Evolutionary conservation across 2,113 vertebrate genomes (phyloP).

Genomic region (Balaeniceps rex): DNA sequence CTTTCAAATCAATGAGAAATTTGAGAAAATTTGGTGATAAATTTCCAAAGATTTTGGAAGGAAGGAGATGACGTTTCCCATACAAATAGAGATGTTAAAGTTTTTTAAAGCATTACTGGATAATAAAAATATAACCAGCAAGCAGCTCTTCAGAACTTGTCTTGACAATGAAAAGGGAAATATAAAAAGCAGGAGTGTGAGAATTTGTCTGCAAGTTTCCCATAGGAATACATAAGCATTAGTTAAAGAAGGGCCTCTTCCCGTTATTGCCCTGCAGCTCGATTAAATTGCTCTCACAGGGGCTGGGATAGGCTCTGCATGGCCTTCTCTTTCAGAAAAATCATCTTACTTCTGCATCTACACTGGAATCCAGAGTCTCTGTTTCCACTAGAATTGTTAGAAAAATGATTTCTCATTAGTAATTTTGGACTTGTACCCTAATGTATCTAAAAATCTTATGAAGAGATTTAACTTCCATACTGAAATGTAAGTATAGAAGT

Average conservation of each 20-base stretch:
- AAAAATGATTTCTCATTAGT: background rate
- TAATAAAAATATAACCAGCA: background rate
- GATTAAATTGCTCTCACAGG: background rate
- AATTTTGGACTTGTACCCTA: background rate
- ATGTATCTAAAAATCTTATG: background rate
- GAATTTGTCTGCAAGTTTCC: background rate
- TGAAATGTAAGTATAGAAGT: background rate
- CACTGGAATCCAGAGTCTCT: background rate
- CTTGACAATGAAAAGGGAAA: background rate
- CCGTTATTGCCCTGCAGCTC: background rate
- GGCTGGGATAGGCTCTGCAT: background rate
- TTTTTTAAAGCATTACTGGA: background rate
- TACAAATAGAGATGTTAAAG: background rate
- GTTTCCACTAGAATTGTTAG: background rate
- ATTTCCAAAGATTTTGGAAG: background rate
- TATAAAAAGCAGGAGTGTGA: background rate
- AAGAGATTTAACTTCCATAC: background rate
- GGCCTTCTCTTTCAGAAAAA: background rate
- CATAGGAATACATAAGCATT: background rate
- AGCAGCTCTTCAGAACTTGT: background rate
- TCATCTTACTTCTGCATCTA: background rate
- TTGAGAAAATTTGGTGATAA: background rate
- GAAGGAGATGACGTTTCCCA: background rate
- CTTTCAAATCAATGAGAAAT: background rate
- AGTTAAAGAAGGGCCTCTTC: background rate